A percentile compares a stretch with the other conserved stretches of the same genome.
These are phyloP conservation scores for Trileptium ribeirensis DNA, from an alignment of 2,888 invertebrate genomes.

Conservation along the genomic window DNA sequence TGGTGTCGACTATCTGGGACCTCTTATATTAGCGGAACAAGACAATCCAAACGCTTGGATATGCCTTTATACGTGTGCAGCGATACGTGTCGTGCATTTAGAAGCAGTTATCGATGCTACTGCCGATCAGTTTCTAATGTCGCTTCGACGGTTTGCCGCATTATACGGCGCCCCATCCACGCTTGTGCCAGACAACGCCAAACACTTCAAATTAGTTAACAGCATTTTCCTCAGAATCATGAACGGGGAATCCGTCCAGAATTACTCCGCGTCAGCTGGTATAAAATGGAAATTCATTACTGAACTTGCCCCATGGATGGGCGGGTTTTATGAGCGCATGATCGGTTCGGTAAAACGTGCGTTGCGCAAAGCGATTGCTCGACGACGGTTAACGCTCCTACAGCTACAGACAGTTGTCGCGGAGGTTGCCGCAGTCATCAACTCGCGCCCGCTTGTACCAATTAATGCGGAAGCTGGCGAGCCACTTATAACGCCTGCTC, in stretches of 20 bases:
- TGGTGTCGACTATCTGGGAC: no score
- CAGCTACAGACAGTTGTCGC: not conserved
- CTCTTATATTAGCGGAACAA: slow-evolving; percentile 42
- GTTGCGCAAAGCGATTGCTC: slow-evolving; percentile 41
- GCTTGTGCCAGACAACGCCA: slow-evolving; percentile 52
- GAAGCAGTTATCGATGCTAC: slow-evolving; percentile 36
- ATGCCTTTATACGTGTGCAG: slow-evolving; percentile 42
- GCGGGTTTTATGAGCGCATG: slow-evolving; percentile 54
- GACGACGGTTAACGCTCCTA: slow-evolving; percentile 23
- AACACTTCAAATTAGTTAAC: slow-evolving; percentile 49
- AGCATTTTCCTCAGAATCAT: not conserved
- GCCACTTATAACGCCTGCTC: slow-evolving; percentile 37
- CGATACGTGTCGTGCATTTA: slow-evolving; percentile 20
- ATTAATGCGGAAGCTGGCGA: not conserved
- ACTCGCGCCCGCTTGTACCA: not conserved
- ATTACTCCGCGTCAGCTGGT: slow-evolving; percentile 11
- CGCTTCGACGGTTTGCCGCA: slow-evolving; percentile 47
- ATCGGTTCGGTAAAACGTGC: slow-evolving; percentile 48
- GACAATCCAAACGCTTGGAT: slow-evolving; percentile 25
- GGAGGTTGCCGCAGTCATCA: not conserved
- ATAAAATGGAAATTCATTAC: slow-evolving; percentile 37
- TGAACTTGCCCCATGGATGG: slow-evolving; percentile 1
- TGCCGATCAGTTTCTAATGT: slow-evolving; percentile 44
- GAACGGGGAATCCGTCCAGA: not conserved
- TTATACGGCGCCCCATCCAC: slow-evolving; percentile 44